Evolutionary conservation across 2,888 invertebrate species (phyloP), one percentile per base, ranked within the genome.

Genomic region (Catocala fraxini): DNA sequence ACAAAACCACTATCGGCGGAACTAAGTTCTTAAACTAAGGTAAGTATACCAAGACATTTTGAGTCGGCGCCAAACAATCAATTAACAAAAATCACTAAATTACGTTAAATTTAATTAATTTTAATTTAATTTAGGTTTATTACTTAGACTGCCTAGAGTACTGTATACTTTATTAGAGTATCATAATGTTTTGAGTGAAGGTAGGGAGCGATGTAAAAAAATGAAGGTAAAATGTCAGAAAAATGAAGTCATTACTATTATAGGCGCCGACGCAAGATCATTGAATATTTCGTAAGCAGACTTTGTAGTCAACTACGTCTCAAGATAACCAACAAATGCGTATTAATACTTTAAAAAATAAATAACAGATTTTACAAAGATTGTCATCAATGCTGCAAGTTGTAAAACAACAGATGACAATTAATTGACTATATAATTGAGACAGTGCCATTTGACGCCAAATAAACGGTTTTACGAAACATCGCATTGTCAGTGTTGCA

Each of bases 391-490:
- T 15, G 9, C 13, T 7, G 6, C 0, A 46, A 46, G 6, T 13
- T 6, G 46, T 13, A 13, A 46, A 13, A 13, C 12, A 7, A 13
- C 13, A 65, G 73, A 75, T 68, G 70, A 64, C 65, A 80, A 70
- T 71, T 70, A 75, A 78, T 76, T 75, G 73, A 71, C 76, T 77
- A 75, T 80, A 77, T 70, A 75, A 82, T 76, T 77, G 84, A 87
- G 78, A 83, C 80, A 78, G 78, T 79, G 79, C 77, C 73, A 59
- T 43, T 65, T 68, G 47, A 66, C 51, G 33, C 51, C 51, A 56
- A 80, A 80, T 83, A 83, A 71, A 69, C 69, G 62, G 79, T 85
- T 58, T 93, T 91, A 82, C 90, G 92, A 92, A 91, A 93, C 82
- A 73, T 80, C 81, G 80, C 82, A 82, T 78, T 81, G 81, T 70